Evolutionary conservation across 2,113 vertebrate genomes (phyloP).

Genomic region (Cynocephalus volans): DNA sequence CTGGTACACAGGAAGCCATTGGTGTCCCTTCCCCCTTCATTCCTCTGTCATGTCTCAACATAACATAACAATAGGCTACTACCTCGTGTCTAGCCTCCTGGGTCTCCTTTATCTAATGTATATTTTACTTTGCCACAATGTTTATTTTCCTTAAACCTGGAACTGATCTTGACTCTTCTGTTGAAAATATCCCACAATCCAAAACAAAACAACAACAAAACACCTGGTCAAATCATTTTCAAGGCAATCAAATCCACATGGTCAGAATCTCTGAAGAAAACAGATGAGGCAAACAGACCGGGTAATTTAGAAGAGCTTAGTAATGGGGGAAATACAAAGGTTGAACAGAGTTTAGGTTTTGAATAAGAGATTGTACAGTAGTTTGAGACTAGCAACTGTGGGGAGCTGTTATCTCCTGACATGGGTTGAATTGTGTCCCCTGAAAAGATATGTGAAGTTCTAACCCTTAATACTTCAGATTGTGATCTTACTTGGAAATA

Average conservation of each 20-base stretch:
- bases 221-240: background rate
- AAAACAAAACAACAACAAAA: constrained; percentile 33
- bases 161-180: background rate
- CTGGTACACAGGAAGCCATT: background rate
- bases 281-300: background rate
- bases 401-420: background rate
- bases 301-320: background rate
- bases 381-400: background rate
- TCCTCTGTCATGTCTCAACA: background rate
- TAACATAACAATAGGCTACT: background rate
- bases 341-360: background rate
- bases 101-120: background rate
- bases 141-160: background rate
- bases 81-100: background rate
- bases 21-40: background rate
- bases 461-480: background rate
- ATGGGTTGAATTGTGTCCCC: background rate
- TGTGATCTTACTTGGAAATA: background rate
- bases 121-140: constrained; percentile 38
- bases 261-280: constrained; percentile 14
- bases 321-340: background rate
- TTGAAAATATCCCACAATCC: background rate
- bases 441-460: background rate
- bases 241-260: background rate
- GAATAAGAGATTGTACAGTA: background rate